Percentiles rank a stretch among this genome's conserved stretches.
Conservation (phyloP, 2,797 vertebrate genomes). For the Hippoglossus hippoglossus region DNA sequence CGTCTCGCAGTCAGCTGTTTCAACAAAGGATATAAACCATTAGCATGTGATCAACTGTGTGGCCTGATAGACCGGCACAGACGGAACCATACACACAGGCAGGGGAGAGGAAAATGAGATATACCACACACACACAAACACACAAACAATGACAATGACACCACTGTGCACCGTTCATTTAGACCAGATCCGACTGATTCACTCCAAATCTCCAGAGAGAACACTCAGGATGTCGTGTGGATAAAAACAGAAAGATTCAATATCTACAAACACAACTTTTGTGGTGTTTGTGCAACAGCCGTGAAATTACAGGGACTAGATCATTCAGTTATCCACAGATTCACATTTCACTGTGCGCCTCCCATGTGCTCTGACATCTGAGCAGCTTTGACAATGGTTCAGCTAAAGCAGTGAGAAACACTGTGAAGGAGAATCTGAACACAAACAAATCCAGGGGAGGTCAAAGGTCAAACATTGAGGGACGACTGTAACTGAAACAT, state of each 20-base stretch:
- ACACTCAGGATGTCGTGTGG: too few relatives aligned
- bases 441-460: background rate
- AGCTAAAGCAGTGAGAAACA: background rate
- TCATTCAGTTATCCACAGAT: slow-evolving; percentile 59
- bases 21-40: slow-evolving; percentile 69
- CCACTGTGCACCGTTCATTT: slow-evolving; percentile 1
- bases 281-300: too few relatives aligned
- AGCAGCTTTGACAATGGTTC: background rate
- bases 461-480: background rate
- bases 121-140: slow-evolving; percentile 2
- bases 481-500: too few relatives aligned
- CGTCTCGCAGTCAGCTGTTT: slow-evolving; percentile 94
- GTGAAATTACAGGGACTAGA: slow-evolving; percentile 39
- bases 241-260: slow-evolving; percentile 19
- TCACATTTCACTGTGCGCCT: slow-evolving; percentile 56
- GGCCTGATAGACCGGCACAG: slow-evolving; percentile 30
- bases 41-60: slow-evolving; percentile 65
- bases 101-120: background rate
- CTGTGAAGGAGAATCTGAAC: too few relatives aligned
- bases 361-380: slow-evolving; percentile 19
- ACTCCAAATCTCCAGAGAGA: background rate
- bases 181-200: slow-evolving; percentile 12
- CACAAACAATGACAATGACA: background rate
- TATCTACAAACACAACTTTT: background rate
- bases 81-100: background rate